Conservation (phyloP, 2,797 vertebrate genomes). For the Ambastaia sidthimunki region DNA sequence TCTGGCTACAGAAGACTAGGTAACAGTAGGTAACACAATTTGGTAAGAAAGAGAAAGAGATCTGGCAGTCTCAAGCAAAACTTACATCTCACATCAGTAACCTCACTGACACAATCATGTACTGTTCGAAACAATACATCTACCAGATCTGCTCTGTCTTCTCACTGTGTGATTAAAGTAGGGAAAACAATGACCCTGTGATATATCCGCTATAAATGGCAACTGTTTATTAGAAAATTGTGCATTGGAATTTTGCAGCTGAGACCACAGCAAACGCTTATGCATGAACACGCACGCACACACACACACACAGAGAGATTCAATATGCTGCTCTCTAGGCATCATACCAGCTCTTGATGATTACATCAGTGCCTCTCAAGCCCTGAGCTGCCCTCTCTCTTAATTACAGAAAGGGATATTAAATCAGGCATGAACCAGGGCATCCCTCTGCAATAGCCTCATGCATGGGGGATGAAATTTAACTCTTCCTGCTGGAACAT, state of each 20-base stretch:
- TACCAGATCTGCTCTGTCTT: background rate
- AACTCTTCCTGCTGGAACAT: background rate
- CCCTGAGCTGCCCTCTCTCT: constrained; percentile 43
- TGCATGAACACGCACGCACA: background rate
- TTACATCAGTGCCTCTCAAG: constrained; percentile 31
- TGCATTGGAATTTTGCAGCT: constrained; percentile 5
- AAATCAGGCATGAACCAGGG: constrained; percentile 51
- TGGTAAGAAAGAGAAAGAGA: constrained; percentile 4
- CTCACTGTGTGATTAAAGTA: background rate
- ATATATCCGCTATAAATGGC: background rate
- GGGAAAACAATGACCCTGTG: background rate
- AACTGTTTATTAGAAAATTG: constrained; percentile 3
- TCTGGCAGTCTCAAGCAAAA: background rate
- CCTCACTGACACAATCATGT: constrained; percentile 16
- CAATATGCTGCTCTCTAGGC: constrained; percentile 38
- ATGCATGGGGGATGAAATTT: constrained; percentile 28
- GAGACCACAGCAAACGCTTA: background rate
- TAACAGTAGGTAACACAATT: background rate
- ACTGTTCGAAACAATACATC: background rate
- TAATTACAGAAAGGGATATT: constrained; percentile 55
- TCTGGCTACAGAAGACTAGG: background rate
- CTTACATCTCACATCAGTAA: constrained; percentile 7
- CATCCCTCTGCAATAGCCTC: constrained; percentile 14
- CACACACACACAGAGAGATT: constrained; percentile 16
- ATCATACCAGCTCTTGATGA: constrained; percentile 36